These are phyloP conservation scores for Sarcophaga variegata DNA, from an alignment of 2,888 invertebrate species.

Conservation along the genomic window DNA sequence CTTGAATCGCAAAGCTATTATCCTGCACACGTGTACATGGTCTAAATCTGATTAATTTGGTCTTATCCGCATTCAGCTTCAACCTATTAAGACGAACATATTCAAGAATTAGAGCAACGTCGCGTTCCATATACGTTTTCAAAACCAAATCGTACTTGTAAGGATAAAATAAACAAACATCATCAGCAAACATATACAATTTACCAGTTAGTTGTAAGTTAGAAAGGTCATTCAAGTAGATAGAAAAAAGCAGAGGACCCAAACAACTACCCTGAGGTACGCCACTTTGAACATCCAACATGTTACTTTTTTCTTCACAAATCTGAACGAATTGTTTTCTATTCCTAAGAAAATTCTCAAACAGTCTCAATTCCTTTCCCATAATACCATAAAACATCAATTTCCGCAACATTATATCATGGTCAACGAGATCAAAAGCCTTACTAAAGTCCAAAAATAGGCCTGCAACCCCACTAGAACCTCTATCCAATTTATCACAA, in stretches of 20 bases:
- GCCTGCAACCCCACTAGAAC: background rate
- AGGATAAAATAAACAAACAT: slow-evolving; percentile 7
- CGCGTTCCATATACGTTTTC: slow-evolving; percentile 16
- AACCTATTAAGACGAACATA: background rate
- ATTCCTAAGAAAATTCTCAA: no score
- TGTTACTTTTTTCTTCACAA: background rate
- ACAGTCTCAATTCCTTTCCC: no score
- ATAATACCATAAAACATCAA: background rate
- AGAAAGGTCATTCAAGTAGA: slow-evolving; percentile 1
- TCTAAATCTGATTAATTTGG: no score
- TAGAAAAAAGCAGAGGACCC: slow-evolving; percentile 12
- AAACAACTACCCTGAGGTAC: slow-evolving; percentile 11
- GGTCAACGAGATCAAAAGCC: slow-evolving; percentile 24
- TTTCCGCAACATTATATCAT: slow-evolving; percentile 5
- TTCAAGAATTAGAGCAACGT: background rate
- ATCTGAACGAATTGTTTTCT: background rate
- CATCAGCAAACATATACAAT: slow-evolving; percentile 4
- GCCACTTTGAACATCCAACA: background rate
- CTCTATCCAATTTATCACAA: background rate
- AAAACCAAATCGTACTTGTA: slow-evolving; percentile 3
- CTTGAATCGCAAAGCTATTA: no score
- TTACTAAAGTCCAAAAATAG: slow-evolving; percentile 25
- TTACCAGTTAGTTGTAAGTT: slow-evolving; percentile 2
- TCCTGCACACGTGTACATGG: no score
- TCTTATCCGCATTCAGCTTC: no score